Evolutionary conservation across 2,888 invertebrate genomes (phyloP).

Genomic region (Chymomyza fuscimana): DNA sequence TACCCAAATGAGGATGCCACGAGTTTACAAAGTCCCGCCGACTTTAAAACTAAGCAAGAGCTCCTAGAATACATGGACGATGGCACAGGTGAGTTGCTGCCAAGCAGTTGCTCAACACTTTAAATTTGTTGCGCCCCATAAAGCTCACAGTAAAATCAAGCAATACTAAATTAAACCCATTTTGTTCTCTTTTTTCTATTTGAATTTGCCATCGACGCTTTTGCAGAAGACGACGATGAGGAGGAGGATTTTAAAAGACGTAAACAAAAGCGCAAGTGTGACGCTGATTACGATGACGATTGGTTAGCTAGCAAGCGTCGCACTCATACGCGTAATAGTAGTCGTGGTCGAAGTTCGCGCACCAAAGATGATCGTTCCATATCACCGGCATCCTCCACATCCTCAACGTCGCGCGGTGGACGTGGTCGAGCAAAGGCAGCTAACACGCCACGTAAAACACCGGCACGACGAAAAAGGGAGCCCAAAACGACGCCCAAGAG

Average conservation of each 20-base stretch:
- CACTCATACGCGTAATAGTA: slow-evolving; percentile 71
- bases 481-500: slow-evolving; percentile 14
- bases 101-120: neutral
- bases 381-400: slow-evolving; percentile 76
- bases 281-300: slow-evolving; percentile 80
- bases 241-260: slow-evolving; percentile 78
- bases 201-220: slow-evolving; percentile 8
- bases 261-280: slow-evolving; percentile 76
- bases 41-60: slow-evolving; percentile 77
- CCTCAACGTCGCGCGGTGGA: slow-evolving; percentile 68
- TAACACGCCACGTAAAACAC: slow-evolving; percentile 72
- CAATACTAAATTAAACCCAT: neutral
- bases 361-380: slow-evolving; percentile 76
- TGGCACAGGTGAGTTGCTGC: slow-evolving; percentile 72
- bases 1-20: slow-evolving; percentile 52
- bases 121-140: neutral
- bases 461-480: slow-evolving; percentile 73
- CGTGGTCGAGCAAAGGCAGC: slow-evolving; percentile 50
- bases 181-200: slow-evolving; percentile 9
- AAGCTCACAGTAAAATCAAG: too few relatives aligned
- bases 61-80: slow-evolving; percentile 78
- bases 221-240: slow-evolving; percentile 74
- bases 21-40: slow-evolving; percentile 70
- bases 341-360: slow-evolving; percentile 75
- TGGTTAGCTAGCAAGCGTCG: slow-evolving; percentile 77